Percentiles rank a stretch among this genome's conserved stretches.
Conservation (phyloP, 1,140 invertebrate species). For the Globodera ellingtonae region DNA sequence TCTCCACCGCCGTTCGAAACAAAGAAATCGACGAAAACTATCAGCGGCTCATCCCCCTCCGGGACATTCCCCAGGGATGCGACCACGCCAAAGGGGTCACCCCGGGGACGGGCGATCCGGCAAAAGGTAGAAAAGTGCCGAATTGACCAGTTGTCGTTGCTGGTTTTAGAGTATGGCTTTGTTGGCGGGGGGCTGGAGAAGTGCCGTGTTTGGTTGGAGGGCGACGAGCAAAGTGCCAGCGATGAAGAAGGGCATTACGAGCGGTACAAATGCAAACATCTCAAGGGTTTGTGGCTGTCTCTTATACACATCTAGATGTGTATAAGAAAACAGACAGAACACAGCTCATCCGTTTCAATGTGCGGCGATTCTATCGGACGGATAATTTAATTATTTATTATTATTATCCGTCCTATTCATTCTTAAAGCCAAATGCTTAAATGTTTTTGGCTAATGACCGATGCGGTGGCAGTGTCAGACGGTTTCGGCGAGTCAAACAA, state of each 20-base stretch:
- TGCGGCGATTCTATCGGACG: too few species aligned
- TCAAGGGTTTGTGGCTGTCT: conserved; percentile 43
- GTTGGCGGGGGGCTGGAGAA: conserved; percentile 50
- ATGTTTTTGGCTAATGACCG: too few species aligned
- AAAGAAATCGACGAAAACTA: conserved; percentile 54
- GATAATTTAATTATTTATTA: too few species aligned
- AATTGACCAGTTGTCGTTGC: conserved; percentile 9
- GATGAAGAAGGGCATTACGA: conserved; percentile 46
- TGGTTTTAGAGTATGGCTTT: conserved; percentile 40
- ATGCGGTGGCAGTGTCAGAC: too few species aligned
- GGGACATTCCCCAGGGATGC: conserved; percentile 40
- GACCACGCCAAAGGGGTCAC: conserved; percentile 28
- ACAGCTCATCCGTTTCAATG: neutral
- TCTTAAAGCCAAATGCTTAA: too few species aligned
- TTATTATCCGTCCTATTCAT: too few species aligned
- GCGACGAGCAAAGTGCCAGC: conserved; percentile 32
- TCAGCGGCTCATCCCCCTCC: conserved; percentile 45
- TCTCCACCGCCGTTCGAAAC: conserved; percentile 21
- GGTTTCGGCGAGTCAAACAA: too few species aligned
- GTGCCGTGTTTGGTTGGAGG: conserved; percentile 41
- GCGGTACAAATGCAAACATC: conserved; percentile 54
- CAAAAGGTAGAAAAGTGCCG: conserved; percentile 17
- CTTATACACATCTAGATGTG: too few species aligned
- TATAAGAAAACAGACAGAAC: neutral
- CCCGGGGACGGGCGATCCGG: conserved; percentile 1